These are phyloP conservation scores for Neolamprologus multifasciatus DNA, from an alignment of 2,797 vertebrate genomes.

Conservation along the genomic window DNA sequence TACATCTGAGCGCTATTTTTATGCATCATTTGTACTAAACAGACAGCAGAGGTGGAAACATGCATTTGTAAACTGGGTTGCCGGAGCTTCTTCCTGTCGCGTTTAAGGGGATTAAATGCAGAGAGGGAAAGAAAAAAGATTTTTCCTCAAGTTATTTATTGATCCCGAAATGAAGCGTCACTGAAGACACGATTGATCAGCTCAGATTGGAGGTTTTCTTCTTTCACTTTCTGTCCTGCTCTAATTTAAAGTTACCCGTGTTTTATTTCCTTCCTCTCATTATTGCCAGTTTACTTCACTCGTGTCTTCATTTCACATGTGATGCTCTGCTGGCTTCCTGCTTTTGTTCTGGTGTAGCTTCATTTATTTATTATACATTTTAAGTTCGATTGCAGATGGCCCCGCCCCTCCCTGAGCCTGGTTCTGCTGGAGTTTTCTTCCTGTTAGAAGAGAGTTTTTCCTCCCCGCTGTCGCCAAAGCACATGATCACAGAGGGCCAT, in stretches of 20 bases:
- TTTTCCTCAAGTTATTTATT: not conserved
- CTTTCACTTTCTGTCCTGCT: not conserved
- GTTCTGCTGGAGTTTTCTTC: not conserved
- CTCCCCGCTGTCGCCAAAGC: fast-evolving
- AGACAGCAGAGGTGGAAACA: not conserved
- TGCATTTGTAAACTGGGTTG: not conserved
- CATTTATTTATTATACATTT: not conserved
- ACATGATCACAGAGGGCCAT: not conserved
- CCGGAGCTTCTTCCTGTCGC: not conserved
- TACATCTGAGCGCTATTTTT: slow-evolving; percentile 6
- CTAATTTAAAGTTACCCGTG: not conserved
- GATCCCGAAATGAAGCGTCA: not conserved
- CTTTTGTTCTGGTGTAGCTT: not conserved
- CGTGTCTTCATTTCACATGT: not conserved
- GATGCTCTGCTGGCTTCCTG: not conserved
- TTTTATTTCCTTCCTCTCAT: not conserved
- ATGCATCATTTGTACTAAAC: slow-evolving; percentile 19
- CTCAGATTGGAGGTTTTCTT: not conserved
- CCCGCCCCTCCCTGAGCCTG: not conserved
- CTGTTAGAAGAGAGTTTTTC: not conserved
- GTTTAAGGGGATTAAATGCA: not conserved
- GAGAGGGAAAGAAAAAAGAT: not conserved
- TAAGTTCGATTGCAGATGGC: not conserved
- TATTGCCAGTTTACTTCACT: not conserved
- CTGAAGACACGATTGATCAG: not conserved